phyloP scores from a whole-genome alignment of 2,888 invertebrate genomes.

The Lysandra coridon region DNA sequence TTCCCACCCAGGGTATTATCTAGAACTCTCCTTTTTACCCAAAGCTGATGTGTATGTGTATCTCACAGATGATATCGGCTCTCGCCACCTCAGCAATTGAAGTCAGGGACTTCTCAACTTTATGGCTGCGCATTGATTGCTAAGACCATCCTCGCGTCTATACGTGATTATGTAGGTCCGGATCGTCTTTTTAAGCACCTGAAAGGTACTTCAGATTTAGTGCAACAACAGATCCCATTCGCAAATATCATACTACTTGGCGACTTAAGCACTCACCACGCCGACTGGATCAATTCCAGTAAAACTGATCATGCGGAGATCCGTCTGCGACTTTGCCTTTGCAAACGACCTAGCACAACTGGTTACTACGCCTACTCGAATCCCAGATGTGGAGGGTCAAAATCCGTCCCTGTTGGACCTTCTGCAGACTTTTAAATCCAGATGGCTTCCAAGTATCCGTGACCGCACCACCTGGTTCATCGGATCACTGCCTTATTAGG shows the following conservation, averaged over 20 bases:
- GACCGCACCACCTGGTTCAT: no score
- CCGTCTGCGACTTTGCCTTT: slow-evolving; percentile 14
- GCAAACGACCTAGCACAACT: slow-evolving; percentile 17
- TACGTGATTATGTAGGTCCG: not conserved
- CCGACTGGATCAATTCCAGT: slow-evolving; percentile 13
- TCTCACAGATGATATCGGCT: not conserved
- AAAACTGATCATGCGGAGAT: slow-evolving; percentile 27
- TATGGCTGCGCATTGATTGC: not conserved
- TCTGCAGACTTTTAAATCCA: slow-evolving; percentile 29
- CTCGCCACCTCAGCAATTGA: not conserved
- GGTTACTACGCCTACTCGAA: slow-evolving; percentile 2
- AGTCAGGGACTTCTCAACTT: not conserved
- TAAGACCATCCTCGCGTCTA: slow-evolving; percentile 11
- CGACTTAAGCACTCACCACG: slow-evolving; percentile 18
- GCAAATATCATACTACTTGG: slow-evolving; percentile 19
- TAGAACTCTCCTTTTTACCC: not conserved
- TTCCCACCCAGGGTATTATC: not conserved
- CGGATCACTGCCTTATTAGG: no score
- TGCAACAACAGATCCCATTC: slow-evolving; percentile 19
- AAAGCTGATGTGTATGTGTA: not conserved
- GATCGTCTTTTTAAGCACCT: slow-evolving; percentile 6
- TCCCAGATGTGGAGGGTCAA: slow-evolving; percentile 23
- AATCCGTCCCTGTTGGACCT: slow-evolving; percentile 29
- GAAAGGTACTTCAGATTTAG: not conserved
- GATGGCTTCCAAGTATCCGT: slow-evolving; percentile 21